Base-by-base conservation (phyloP, 2,888 invertebrate species). In the Lasioglossum pauxillum region DNA sequence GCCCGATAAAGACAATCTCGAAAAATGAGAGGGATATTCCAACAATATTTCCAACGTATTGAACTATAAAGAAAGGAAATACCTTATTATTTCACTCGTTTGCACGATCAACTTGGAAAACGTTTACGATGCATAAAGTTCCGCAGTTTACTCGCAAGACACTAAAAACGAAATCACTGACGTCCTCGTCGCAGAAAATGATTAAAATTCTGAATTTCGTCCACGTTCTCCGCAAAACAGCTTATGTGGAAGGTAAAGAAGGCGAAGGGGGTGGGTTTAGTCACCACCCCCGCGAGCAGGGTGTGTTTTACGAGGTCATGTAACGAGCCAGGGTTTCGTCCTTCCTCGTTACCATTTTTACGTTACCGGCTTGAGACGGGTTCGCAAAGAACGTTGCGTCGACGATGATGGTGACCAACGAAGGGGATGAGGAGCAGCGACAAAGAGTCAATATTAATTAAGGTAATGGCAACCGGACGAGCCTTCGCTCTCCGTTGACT, bases 401-500 rank as follows among this genome's bases (percentile, higher is more conserved):
- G 38, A 57, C 35, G 38, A 75, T 19, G 27, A 69, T 10, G 60
- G 44, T 19, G 31, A 44, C 27, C 53, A 23, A 23, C 71, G 27
- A 53, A 7, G 31, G 23, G 69, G 71, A 19, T 19, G 73, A 46
- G 49, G 16, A 23, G 77, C 80, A 83, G 57, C 86, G 80, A 82
- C 86, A 86, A 86, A 92, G 89, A 90, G 91, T 92, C 90, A 91
- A 93, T 92, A 91, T 93, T 93, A 92, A 92, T 93, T 93, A 92
- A 90, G 88, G 88, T 92, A 92, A 93, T 91, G 90, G 89, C 82
- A 83, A 85, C 72, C 84, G 88, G 87, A 84, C 84, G 77, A 57
- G 71, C 71, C 79, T 53, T 7, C 27, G 64, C 53, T 67, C 81
- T 4, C 69, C 86, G 83, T 80, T 84, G 84, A 86, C 87, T 80